Percentiles rank a stretch among this genome's conserved stretches.
Conservation (phyloP, 2,797 vertebrate genomes). For the Oryzias sinensis region DNA sequence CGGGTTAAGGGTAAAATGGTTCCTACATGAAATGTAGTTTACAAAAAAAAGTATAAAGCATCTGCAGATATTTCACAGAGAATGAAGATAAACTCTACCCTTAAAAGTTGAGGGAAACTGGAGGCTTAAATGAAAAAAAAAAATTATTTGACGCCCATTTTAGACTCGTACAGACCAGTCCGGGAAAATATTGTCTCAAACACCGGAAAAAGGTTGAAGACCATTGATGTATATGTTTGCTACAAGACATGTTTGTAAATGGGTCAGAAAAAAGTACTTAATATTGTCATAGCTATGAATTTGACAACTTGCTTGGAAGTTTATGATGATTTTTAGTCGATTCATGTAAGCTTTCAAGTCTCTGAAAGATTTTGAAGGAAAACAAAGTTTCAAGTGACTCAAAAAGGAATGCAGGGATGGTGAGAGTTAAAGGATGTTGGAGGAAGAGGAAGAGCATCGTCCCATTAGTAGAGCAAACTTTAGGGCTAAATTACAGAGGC, state of each 20-base stretch:
- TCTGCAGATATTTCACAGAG: no score
- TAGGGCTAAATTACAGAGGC: constrained; percentile 76
- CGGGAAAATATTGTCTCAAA: no score
- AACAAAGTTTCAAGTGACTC: constrained; percentile 31
- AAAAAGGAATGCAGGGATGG: constrained; percentile 49
- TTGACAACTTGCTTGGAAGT: constrained; percentile 17
- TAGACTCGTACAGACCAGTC: no score
- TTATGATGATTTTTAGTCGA: constrained; percentile 14
- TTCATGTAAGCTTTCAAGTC: constrained; percentile 29
- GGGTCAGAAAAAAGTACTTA: constrained; percentile 11
- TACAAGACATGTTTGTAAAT: constrained; percentile 19
- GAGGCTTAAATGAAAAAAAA: no score
- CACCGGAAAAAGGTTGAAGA: no score
- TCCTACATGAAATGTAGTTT: no score
- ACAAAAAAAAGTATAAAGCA: no score
- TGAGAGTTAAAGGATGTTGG: constrained; percentile 57
- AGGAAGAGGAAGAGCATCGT: constrained; percentile 60
- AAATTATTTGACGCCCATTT: no score
- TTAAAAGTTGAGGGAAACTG: no score
- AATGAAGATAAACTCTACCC: no score
- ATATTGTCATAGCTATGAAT: constrained; percentile 4
- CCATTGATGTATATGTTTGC: not conserved
- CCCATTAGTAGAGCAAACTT: constrained; percentile 72
- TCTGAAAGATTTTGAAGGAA: constrained; percentile 20
- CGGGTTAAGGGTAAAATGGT: no score